These are phyloP conservation scores for Drosophila incognita DNA, from an alignment of 2,888 invertebrate genomes.

Conservation along the genomic window DNA sequence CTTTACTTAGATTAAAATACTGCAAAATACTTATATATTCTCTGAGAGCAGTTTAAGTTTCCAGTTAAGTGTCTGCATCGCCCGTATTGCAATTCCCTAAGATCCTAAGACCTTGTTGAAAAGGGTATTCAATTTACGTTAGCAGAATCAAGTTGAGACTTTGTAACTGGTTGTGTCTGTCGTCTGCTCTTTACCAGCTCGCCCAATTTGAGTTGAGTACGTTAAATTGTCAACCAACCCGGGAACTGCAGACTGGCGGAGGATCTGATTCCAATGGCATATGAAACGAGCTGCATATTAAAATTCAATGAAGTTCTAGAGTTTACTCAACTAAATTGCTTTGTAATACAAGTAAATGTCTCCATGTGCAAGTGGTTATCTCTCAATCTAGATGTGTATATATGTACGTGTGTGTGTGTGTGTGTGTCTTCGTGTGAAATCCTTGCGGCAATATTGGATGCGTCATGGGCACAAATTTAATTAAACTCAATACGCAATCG, in stretches of 20 bases:
- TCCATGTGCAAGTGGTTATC: conserved; percentile 26
- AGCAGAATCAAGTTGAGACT: background rate
- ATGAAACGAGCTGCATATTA: conserved; percentile 62
- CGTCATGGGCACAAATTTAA: conserved; percentile 60
- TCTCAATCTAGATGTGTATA: conserved; percentile 3
- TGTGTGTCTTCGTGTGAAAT: background rate
- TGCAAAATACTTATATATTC: background rate
- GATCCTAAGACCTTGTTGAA: background rate
- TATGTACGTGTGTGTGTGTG: background rate
- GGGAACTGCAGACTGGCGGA: conserved; percentile 4
- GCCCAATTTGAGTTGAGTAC: conserved; percentile 17
- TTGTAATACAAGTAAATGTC: conserved; percentile 57
- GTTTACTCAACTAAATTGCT: conserved; percentile 75
- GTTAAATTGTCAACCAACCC: conserved; percentile 22
- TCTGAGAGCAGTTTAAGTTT: background rate
- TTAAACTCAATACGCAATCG: conserved; percentile 59
- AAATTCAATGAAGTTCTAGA: conserved; percentile 75
- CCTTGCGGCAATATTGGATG: conserved; percentile 44
- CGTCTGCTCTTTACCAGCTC: conserved; percentile 1
- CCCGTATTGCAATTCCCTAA: too few species aligned
- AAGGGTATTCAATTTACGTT: conserved; percentile 15
- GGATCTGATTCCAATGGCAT: conserved; percentile 48
- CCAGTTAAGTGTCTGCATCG: background rate
- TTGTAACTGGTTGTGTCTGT: conserved; percentile 21
- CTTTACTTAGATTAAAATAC: too few species aligned